Base-by-base conservation (phyloP, 2,113 vertebrate genomes). In the Megaleporinus macrocephalus region DNA sequence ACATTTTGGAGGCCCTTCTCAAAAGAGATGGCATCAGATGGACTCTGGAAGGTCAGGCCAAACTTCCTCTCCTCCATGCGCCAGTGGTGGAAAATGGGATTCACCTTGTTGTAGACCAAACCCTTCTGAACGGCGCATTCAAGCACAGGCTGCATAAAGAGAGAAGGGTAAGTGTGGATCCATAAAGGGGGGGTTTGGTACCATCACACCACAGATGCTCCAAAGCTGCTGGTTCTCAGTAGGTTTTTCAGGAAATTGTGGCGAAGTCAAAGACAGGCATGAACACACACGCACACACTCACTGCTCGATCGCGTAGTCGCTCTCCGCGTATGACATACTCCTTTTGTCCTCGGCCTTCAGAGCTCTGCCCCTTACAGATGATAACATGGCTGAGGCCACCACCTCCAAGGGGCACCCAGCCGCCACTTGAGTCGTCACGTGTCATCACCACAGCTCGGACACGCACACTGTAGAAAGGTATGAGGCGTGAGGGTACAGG, bases 41-140 rank as follows among this genome's bases (percentile, higher is more conserved):
- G 95, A 89, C 95, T 97, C 93, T 97, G 97, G 93, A 98, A 98
- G 0, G 96, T 98, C 81, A 98, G 94, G 77, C 96, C 97, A 74
- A 97, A 97, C 91, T 96, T 97, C 84, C 92, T 94, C 79, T 97
- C 95, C 15, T 96, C 95, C 26, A 97, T 93, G 83, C 95, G 94
- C 97, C 97, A 97, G 88, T 98, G 96, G 89, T 98, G 97, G 90
- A 97, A 97, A 92, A 97, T 97, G 88, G 96, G 97, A 90, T 96
- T 97, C 88, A 97, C 97, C 90, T 97, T 97, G 93, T 97, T 97
- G 92, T 98, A 97, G 85, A 97, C 94, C 74, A 97, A 88, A 73
- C 95, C 96, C 87, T 91, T 95, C 89, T 94, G 95, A 85, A 98
- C 92, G 1, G 92, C 84, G 69, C 96, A 97, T 87, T 98, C 96